phyloP scores from a whole-genome alignment of 2,113 vertebrate genomes.

The Rhinogobius similis region DNA sequence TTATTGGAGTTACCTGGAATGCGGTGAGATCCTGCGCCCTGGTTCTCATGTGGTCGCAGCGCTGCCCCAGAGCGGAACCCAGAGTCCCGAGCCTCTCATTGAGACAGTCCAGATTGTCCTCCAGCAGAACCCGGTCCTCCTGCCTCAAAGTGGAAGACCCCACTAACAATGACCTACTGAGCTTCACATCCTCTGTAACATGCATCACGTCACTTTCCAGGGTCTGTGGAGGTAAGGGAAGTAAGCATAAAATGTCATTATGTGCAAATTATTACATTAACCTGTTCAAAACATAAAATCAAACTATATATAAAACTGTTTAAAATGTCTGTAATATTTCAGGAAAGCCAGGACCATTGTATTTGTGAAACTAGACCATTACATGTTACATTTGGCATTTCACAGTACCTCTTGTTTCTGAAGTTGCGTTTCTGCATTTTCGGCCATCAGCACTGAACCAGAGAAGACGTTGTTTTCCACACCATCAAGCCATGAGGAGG shows the following conservation, averaged over 20 bases:
- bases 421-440: constrained; percentile 83
- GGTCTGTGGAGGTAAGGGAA: constrained; percentile 70
- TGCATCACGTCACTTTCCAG: constrained; percentile 86
- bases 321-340: too few relatives aligned
- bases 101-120: constrained; percentile 86
- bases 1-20: constrained; percentile 82
- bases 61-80: constrained; percentile 82
- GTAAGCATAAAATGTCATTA: not conserved
- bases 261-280: not conserved
- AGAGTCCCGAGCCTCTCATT: constrained; percentile 81
- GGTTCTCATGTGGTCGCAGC: constrained; percentile 85
- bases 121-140: constrained; percentile 82
- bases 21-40: constrained; percentile 83
- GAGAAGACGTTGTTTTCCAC: constrained; percentile 86
- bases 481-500: constrained; percentile 86
- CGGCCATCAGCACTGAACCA: constrained; percentile 78
- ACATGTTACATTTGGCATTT: not conserved
- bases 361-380: not conserved
- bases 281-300: not conserved
- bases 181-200: constrained; percentile 85
- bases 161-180: constrained; percentile 81
- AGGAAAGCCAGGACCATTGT: too few relatives aligned
- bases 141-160: constrained; percentile 74
- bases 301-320: not conserved
- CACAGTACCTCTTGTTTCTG: constrained; percentile 83